Base-by-base conservation (phyloP, 92 coral and sea anemone species). In the Phenganax subtilis region DNA sequence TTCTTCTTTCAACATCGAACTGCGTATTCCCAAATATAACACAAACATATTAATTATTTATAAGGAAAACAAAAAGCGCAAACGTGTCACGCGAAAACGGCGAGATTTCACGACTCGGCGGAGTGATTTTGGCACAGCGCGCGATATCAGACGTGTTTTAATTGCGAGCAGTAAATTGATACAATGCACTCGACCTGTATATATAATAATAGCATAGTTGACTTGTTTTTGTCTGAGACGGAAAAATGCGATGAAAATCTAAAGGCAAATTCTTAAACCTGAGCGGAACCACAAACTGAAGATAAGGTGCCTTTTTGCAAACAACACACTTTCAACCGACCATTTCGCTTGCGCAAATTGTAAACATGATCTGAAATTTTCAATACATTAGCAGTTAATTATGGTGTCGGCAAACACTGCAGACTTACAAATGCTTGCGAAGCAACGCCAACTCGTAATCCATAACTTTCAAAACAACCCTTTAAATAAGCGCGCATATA, bases 361-460 rank as follows among this genome's bases (percentile, higher is more conserved):
- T 17, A 6, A 79, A 79, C 47, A 62, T 27, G 68, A 44, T 29
- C 30, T 29, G 73, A 1, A 51, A 79, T 55, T 60, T 79, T 79
- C 65, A 51, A 60, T 60, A 37, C 47, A 60, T 79, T 79, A 62
- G 74, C 83, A 72, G 83, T 73, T 79, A 79, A 79, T 79, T 79
- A 79, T 62, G 28, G 29, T 76, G 81, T 76, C 81, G 81, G 81
- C 30, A 12, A 76, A 76, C 52, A 37, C 57, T 75, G 47, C 52
- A 57, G 80, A 17, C 81, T 44, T 3, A 54, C 14, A n/a, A n/a
- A 53, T n/a, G 60, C 37, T 76, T 76, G 54, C 11, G 60, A 76
- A 31, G 20, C 54, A 57, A 20, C 12, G 54, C 44, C 12, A 37
- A 12, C 28, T 55, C n/a, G 62, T 52, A 11, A n/a, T 56, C 29